Conservation (phyloP, 2,113 vertebrate genomes). For the Odobenus rosmarus region DNA sequence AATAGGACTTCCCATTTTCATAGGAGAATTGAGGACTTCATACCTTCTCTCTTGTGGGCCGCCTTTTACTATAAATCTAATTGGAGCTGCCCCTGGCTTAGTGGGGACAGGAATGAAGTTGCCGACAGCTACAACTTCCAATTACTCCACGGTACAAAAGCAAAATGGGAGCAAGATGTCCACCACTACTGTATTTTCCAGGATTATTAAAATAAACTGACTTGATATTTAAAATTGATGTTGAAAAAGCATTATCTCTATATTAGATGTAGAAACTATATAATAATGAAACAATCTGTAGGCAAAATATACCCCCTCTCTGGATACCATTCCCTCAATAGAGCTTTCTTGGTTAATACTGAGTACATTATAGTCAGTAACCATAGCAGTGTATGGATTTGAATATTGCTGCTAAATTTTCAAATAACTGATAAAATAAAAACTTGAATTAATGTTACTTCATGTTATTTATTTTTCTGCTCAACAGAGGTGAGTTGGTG, state of each 20-base stretch:
- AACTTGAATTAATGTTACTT: constrained; percentile 40
- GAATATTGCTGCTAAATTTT: constrained; percentile 61
- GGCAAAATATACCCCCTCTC: constrained; percentile 37
- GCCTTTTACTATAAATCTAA: background rate
- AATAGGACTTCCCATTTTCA: background rate
- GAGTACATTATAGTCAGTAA: constrained; percentile 75
- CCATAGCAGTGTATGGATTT: constrained; percentile 73
- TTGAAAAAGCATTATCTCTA: background rate
- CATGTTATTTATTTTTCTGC: constrained; percentile 17
- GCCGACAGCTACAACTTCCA: background rate
- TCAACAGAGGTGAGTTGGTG: background rate
- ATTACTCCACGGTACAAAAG: background rate
- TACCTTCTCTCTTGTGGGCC: background rate
- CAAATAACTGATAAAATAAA: background rate
- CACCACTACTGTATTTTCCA: background rate
- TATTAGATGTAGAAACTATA: background rate
- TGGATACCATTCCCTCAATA: constrained; percentile 40
- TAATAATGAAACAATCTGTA: background rate
- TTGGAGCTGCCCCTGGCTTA: background rate
- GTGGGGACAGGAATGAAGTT: background rate
- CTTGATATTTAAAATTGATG: background rate
- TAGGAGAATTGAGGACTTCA: background rate
- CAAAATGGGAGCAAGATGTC: background rate
- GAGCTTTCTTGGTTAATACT: constrained; percentile 60
- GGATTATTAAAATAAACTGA: background rate